phyloP scores from a whole-genome alignment of 2,113 vertebrate species.

The Phylloscopus trochiloides region DNA sequence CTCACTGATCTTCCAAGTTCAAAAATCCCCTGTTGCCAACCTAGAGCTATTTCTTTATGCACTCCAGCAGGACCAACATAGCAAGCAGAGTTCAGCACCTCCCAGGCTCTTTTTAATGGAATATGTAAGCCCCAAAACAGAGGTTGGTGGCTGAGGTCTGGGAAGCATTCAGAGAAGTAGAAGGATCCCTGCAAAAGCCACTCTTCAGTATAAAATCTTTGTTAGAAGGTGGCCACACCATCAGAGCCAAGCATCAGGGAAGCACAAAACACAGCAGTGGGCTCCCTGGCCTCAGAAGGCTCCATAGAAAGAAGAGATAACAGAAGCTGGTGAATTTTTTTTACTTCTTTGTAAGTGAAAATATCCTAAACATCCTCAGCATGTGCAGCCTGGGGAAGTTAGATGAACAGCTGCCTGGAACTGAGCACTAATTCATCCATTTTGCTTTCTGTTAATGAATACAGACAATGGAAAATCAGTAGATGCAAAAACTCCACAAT shows the following conservation, averaged over 20 bases:
- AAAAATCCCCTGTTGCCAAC: not conserved
- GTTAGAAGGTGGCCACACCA: not conserved
- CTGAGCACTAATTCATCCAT: constrained; percentile 34
- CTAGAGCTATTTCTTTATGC: not conserved
- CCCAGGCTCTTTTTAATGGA: not conserved
- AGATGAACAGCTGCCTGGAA: constrained; percentile 46
- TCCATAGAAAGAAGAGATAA: not conserved
- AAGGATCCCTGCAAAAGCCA: not conserved
- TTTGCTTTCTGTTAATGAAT: constrained; percentile 39
- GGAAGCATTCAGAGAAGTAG: not conserved
- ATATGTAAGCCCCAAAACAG: not conserved
- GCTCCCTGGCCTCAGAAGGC: not conserved
- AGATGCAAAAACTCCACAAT: constrained; percentile 17
- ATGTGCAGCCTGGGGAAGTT: constrained; percentile 19
- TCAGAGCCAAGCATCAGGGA: not conserved
- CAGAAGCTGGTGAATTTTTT: not conserved
- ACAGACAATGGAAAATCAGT: constrained; percentile 59
- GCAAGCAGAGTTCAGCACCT: not conserved
- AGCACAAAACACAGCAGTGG: not conserved
- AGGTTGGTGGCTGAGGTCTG: not conserved
- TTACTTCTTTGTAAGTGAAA: constrained; percentile 33
- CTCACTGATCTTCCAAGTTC: not conserved
- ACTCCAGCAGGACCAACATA: not conserved
- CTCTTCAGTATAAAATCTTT: not conserved
- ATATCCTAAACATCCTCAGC: constrained; percentile 2